These are phyloP conservation scores for Cheilosia urbana DNA, from an alignment of 2,888 invertebrate genomes.

Conservation along the genomic window DNA sequence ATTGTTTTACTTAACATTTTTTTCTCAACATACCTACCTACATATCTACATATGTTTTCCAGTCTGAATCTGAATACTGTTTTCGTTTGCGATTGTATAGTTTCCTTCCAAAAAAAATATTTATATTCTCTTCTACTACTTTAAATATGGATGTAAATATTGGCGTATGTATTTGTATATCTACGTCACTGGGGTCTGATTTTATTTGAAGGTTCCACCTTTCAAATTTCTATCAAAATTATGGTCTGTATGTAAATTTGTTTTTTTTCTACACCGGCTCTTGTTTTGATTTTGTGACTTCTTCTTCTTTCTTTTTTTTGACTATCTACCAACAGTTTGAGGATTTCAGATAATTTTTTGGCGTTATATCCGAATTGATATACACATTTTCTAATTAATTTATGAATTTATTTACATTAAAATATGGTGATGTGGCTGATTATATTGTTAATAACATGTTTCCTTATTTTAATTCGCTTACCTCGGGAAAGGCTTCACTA, in stretches of 20 bases:
- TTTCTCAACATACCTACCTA: constrained; percentile 16
- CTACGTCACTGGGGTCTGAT: background rate
- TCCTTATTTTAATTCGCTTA: constrained; percentile 23
- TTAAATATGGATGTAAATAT: constrained; percentile 19
- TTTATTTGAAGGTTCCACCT: background rate
- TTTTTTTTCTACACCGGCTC: background rate
- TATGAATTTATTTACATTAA: constrained; percentile 1
- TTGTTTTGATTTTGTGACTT: background rate
- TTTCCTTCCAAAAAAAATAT: background rate
- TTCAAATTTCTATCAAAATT: constrained; percentile 3
- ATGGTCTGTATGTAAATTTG: background rate
- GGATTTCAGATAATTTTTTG: constrained; percentile 2
- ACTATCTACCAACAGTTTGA: background rate
- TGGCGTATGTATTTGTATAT: background rate
- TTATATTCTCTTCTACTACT: background rate
- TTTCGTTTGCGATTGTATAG: constrained; percentile 6
- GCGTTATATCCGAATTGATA: background rate
- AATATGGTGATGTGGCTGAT: constrained; percentile 34
- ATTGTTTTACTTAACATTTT: background rate
- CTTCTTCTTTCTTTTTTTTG: background rate
- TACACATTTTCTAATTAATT: background rate
- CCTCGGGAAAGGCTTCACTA: constrained; percentile 33
- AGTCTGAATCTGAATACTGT: constrained; percentile 24
- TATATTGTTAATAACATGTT: constrained; percentile 1
- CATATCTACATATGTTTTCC: constrained; percentile 6